Conservation (phyloP, 2,797 vertebrate species). For the Aplochiton taeniatus region DNA sequence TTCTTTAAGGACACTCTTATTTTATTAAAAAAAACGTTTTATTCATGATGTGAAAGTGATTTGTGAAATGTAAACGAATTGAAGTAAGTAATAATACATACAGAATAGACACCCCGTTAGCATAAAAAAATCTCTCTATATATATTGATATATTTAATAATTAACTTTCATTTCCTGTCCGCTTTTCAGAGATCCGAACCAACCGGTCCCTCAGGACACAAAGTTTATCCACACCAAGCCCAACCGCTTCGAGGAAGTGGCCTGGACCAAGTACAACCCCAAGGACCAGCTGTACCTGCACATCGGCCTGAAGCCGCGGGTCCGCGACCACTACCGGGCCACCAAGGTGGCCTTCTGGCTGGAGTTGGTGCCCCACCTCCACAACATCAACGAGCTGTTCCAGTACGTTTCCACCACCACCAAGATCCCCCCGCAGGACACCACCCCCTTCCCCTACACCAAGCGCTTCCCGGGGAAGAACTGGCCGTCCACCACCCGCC, state of each 20-base stretch:
- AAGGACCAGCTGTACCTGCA: constrained; percentile 96
- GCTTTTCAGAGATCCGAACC: constrained; percentile 87
- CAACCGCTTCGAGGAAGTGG: constrained; percentile 95
- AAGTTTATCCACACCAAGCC: constrained; percentile 98
- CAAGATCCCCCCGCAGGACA: constrained; percentile 92
- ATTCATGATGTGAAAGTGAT: too few relatives aligned
- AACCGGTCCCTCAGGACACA: constrained; percentile 95
- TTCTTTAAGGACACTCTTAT: too few relatives aligned
- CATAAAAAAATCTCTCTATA: too few relatives aligned
- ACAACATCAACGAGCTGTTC: constrained; percentile 96
- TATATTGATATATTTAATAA: constrained; percentile 2
- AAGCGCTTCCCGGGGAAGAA: constrained; percentile 88
- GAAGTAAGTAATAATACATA: too few relatives aligned
- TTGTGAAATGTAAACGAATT: too few relatives aligned
- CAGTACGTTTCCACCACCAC: constrained; percentile 96
- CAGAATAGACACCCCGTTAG: too few relatives aligned
- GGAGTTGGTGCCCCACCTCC: constrained; percentile 91
- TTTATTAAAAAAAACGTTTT: too few relatives aligned
- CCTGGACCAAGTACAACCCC: constrained; percentile 97
- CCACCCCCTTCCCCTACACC: constrained; percentile 92
- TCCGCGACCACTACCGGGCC: constrained; percentile 93
- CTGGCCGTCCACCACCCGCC: constrained; percentile 91
- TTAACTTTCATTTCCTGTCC: background rate
- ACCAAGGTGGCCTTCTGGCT: constrained; percentile 98
- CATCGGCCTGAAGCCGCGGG: constrained; percentile 92